These are phyloP conservation scores for Torymus tubicola DNA, from an alignment of 2,888 invertebrate genomes.

Conservation along the genomic window DNA sequence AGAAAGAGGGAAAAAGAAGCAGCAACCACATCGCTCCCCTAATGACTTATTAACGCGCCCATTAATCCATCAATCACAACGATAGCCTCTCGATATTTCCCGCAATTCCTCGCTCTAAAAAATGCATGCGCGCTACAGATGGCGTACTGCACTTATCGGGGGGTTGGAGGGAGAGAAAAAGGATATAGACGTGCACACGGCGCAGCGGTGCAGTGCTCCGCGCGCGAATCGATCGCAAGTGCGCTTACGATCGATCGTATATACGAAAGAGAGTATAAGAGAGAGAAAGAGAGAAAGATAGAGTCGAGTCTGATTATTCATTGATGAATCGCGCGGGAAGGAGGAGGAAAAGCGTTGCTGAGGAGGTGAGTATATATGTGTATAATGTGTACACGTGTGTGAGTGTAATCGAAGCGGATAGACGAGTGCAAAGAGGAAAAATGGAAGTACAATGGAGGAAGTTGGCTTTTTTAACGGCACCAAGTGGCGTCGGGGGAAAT, in stretches of 20 bases:
- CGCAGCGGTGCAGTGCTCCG: neutral
- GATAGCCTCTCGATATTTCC: neutral
- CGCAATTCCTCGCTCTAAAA: constrained; percentile 32
- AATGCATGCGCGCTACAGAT: constrained; percentile 6
- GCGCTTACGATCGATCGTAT: too few species aligned
- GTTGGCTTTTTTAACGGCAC: neutral
- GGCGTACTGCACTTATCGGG: neutral
- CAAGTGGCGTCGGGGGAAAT: too few species aligned
- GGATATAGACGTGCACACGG: constrained; percentile 27
- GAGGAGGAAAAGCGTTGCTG: constrained; percentile 17
- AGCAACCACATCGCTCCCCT: too few species aligned
- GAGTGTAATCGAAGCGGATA: too few species aligned
- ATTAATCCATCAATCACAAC: constrained; percentile 36
- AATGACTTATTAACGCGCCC: constrained; percentile 29
- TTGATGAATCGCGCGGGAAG: constrained; percentile 57
- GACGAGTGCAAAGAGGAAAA: constrained; percentile 12
- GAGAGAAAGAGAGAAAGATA: neutral
- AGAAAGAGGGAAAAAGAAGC: too few species aligned
- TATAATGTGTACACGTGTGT: too few species aligned
- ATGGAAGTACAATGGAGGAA: neutral
- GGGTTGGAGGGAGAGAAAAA: neutral
- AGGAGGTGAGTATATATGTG: neutral
- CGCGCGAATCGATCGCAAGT: neutral
- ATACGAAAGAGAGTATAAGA: neutral
- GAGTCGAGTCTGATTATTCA: constrained; percentile 38